Percentiles rank a stretch among this genome's conserved stretches.
Evolutionary conservation across 35 echinoderm and acorn worm species (phyloP).

Genomic region (Apostichopus japonicus): DNA sequence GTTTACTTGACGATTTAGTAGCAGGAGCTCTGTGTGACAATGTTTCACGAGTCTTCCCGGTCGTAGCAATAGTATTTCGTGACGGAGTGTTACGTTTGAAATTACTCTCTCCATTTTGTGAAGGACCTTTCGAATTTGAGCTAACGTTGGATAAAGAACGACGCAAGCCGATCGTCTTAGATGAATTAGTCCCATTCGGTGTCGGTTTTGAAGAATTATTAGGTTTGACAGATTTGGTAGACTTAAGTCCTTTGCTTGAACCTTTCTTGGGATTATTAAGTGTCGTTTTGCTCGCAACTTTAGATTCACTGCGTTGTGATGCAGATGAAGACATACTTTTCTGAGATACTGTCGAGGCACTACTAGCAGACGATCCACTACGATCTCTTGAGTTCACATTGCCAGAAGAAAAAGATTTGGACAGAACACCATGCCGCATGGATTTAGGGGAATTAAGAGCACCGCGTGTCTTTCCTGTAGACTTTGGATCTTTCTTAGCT

Average conservation of each 20-base stretch:
- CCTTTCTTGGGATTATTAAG: neutral
- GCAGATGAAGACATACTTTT: constrained; percentile 29
- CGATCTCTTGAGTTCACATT: constrained; percentile 3
- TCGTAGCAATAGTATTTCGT: constrained; percentile 41
- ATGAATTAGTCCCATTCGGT: neutral
- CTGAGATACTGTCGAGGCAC: constrained; percentile 52
- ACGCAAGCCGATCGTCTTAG: neutral
- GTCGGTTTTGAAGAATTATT: neutral
- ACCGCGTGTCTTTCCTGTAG: neutral
- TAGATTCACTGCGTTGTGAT: constrained; percentile 6
- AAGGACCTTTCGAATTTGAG: neutral
- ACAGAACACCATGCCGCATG: neutral
- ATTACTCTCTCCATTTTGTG: neutral
- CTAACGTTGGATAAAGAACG: constrained; percentile 25
- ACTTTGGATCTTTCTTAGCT: neutral
- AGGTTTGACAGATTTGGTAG: neutral
- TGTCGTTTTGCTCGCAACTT: neutral
- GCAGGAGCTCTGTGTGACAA: neutral
- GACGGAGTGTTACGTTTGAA: constrained; percentile 15
- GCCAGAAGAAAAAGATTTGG: neutral
- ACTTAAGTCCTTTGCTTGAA: neutral
- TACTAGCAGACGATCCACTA: constrained; percentile 59
- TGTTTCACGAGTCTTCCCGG: constrained; percentile 2
- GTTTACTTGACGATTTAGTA: neutral
- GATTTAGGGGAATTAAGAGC: constrained; percentile 3